Evolutionary conservation across 2,797 vertebrate species (phyloP).

Genomic region (Pipistrellus pygmaeus): DNA sequence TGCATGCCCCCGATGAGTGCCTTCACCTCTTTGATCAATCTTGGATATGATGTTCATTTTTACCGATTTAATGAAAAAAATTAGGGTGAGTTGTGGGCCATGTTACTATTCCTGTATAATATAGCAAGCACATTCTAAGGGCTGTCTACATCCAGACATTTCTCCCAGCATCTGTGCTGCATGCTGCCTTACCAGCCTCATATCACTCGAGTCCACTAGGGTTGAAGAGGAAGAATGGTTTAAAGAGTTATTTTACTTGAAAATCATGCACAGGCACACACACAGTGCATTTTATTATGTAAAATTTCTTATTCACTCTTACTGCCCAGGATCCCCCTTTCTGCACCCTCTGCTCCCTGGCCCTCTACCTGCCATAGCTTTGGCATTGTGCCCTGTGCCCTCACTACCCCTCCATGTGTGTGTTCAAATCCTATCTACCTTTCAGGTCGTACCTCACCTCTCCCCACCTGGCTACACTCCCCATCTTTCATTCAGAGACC

Average conservation of each 20-base stretch:
- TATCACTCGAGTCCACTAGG: neutral
- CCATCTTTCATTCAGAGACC: neutral
- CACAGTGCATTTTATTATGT: neutral
- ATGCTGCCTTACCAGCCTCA: neutral
- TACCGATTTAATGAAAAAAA: slow-evolving; percentile 16
- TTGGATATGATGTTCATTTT: neutral
- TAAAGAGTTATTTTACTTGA: neutral
- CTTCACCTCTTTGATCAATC: neutral
- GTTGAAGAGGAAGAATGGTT: neutral
- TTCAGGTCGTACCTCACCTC: neutral
- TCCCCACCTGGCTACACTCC: neutral
- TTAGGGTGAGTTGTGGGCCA: neutral
- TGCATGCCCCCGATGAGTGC: neutral
- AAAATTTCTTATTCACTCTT: neutral
- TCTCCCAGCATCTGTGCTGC: neutral
- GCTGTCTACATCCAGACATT: neutral
- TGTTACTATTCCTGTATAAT: neutral
- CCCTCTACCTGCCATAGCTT: too few species aligned
- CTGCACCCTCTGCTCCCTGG: neutral
- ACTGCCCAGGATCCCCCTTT: neutral
- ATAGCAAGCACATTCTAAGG: neutral
- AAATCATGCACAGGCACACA: neutral
- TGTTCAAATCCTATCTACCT: neutral
- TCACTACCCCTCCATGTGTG: too few species aligned
- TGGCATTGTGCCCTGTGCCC: too few species aligned